Conservation (phyloP, 2,797 vertebrate species). For the Crocodylus rhombifer region DNA sequence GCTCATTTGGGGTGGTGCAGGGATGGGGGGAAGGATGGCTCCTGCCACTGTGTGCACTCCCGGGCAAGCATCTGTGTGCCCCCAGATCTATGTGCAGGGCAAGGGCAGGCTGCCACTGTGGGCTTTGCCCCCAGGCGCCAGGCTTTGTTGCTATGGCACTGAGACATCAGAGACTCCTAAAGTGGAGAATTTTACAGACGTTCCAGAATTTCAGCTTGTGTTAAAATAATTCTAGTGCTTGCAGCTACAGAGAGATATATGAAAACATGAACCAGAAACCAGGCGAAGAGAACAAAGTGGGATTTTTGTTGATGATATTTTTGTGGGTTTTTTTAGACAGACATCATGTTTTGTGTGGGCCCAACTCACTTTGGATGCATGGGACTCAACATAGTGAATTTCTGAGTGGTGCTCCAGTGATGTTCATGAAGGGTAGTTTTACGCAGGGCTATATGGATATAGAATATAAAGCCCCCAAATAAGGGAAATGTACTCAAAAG, state of each 20-base stretch:
- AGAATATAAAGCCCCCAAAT: not conserved
- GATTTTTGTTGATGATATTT: not conserved
- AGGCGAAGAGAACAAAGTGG: not conserved
- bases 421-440: not conserved
- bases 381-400: not conserved
- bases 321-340: no score
- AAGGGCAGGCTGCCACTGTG: not conserved
- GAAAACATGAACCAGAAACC: not conserved
- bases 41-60: no score
- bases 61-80: no score
- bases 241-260: not conserved
- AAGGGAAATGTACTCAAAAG: no score
- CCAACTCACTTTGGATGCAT: not conserved
- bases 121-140: not conserved
- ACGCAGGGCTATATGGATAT: not conserved
- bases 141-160: not conserved
- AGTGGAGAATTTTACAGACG: fast-evolving
- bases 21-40: no score
- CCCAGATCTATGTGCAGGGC: no score
- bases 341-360: not conserved
- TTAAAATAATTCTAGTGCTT: not conserved
- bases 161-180: not conserved
- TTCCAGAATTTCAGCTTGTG: not conserved
- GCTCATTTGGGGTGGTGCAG: no score
- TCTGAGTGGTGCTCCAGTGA: not conserved